These are phyloP conservation scores for Hydrocynus forskahlii DNA, from an alignment of 2,797 vertebrate species.

Conservation along the genomic window DNA sequence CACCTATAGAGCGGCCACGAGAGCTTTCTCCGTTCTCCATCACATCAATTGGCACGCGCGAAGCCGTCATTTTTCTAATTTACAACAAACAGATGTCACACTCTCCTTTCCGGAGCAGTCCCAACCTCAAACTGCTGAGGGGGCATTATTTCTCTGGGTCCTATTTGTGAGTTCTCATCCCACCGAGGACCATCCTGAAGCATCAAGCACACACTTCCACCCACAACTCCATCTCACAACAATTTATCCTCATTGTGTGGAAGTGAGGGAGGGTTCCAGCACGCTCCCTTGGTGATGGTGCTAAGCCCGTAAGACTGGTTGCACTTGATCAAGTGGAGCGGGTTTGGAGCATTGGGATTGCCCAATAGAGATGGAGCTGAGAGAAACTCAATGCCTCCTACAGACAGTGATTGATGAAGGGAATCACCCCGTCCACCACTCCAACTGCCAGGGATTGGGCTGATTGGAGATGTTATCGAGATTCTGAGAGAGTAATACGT, in stretches of 20 bases:
- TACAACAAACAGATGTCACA: slow-evolving; percentile 76
- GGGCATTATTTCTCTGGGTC: slow-evolving; percentile 70
- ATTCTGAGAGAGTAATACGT: slow-evolving; percentile 70
- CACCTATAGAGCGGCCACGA: slow-evolving; percentile 41
- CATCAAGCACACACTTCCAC: slow-evolving; percentile 63
- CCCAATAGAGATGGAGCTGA: slow-evolving; percentile 78
- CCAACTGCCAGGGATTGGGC: slow-evolving; percentile 68
- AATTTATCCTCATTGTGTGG: slow-evolving; percentile 75
- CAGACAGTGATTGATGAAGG: slow-evolving; percentile 81
- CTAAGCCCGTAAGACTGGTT: slow-evolving; percentile 67
- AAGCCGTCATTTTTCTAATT: slow-evolving; percentile 76
- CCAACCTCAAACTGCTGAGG: slow-evolving; percentile 72
- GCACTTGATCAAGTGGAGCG: slow-evolving; percentile 76
- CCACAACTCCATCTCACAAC: slow-evolving; percentile 78
- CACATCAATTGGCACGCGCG: slow-evolving; percentile 69
- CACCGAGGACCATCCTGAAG: slow-evolving; percentile 42
- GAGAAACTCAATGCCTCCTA: slow-evolving; percentile 76
- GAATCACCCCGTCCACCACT: slow-evolving; percentile 71
- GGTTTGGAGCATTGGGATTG: slow-evolving; percentile 71
- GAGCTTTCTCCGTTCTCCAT: slow-evolving; percentile 49
- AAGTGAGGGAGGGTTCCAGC: slow-evolving; percentile 66
- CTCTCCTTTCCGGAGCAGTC: slow-evolving; percentile 58
- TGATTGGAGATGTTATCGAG: slow-evolving; percentile 78
- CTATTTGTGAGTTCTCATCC: slow-evolving; percentile 47
- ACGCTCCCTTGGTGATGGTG: slow-evolving; percentile 70